Evolutionary conservation across 2,113 vertebrate species (phyloP).

Genomic region (Cebus imitator): DNA sequence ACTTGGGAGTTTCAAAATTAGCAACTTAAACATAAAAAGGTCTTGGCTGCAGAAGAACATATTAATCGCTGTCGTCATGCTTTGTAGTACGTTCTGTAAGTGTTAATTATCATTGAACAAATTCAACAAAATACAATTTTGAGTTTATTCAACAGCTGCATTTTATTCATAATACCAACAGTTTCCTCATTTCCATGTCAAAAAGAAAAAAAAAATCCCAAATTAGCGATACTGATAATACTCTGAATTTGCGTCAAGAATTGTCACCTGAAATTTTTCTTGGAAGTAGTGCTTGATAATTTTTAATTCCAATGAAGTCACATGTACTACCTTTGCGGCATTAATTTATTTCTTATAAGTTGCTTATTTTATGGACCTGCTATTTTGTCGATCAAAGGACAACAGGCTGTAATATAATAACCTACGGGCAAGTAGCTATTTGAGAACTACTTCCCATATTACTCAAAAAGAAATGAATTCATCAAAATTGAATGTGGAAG

Average conservation of each 20-base stretch:
- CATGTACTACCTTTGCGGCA: too few relatives aligned
- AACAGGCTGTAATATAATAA: neutral
- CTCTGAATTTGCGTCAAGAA: too few relatives aligned
- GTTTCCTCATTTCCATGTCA: too few relatives aligned
- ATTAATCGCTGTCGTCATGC: neutral
- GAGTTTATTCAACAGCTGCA: neutral
- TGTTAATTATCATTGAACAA: neutral
- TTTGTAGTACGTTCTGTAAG: neutral
- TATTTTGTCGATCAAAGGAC: neutral
- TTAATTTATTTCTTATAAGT: too few relatives aligned
- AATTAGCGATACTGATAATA: too few relatives aligned
- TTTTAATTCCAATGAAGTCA: too few relatives aligned
- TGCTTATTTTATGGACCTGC: too few relatives aligned
- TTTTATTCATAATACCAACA: neutral
- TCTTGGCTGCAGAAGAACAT: neutral
- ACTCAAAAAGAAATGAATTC: neutral
- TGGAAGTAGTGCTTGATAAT: too few relatives aligned
- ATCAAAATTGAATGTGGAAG: neutral
- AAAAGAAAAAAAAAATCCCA: neutral
- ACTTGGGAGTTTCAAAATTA: neutral
- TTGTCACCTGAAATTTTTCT: too few relatives aligned
- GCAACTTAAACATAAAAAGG: too few relatives aligned
- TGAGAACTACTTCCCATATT: neutral
- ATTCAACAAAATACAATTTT: neutral
- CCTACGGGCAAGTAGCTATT: neutral